Base-by-base conservation (phyloP, 2,797 vertebrate species). In the Myotis findleyi region DNA sequence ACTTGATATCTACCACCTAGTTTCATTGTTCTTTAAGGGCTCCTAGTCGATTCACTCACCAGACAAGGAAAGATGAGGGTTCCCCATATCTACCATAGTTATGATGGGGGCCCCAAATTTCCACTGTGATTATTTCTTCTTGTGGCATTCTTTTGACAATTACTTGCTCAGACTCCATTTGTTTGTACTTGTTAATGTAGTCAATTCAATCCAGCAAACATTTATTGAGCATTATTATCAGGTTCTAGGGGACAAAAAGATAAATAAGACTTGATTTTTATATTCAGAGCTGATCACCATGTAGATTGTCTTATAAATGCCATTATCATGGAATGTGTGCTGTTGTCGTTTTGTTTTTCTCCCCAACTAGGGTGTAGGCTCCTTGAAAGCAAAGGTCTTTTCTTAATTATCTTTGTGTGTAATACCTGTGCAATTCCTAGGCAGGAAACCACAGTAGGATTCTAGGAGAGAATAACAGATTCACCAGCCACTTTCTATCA, bases 191-290 rank as follows among this genome's bases (percentile, higher is more conserved):
- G 77, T 75, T 94, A 95, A 94, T 93, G 41, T 92, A 96, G 94
- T 96, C 90, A 21, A 0, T 82, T 87, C 89, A 96, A 97, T 90
- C 73, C 77, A 86, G 77, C 85, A 96, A 94, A 96, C 73, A 94
- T 90, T 95, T 94, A 94, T 93, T 87, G 89, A 95, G 47, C 33
- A 93, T 94, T 95, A 96, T 95, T 93, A 86, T 87, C 84, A 83
- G 81, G 25, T 76, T 95, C 89, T 94, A 77, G 17, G 73, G 92
- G 57, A 90, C 69, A 62, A 27, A 76, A 81, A 93, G 69, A 94
- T 88, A 95, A 96, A 94, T 89, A 95, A 87, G 16, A 27, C 69
- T 92, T 91, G 64, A 87, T 93, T 96, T 97, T 94, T 88, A 83
- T 86, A 93, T 88, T 95, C 94, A 30, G 62, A 94, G n/a, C 64